Evolutionary conservation across 2,797 vertebrate genomes (phyloP).

Genomic region (Danio albolineatus): DNA sequence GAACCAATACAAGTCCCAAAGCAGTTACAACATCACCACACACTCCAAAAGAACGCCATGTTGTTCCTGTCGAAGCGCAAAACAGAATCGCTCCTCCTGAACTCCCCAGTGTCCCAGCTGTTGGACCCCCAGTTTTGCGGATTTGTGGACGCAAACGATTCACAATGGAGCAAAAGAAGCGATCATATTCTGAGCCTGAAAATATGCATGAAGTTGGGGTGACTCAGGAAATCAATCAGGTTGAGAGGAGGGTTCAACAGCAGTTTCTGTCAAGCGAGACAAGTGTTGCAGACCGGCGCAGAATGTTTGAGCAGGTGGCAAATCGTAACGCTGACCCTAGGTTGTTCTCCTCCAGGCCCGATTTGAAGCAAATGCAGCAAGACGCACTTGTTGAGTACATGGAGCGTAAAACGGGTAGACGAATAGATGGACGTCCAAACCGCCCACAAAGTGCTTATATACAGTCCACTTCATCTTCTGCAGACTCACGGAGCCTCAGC

Average conservation of each 20-base stretch:
- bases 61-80: slow-evolving; percentile 76
- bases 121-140: slow-evolving; percentile 74
- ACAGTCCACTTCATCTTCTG: slow-evolving; percentile 66
- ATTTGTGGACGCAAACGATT: slow-evolving; percentile 89
- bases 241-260: slow-evolving; percentile 66
- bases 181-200: slow-evolving; percentile 94
- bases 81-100: slow-evolving; percentile 61
- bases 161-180: slow-evolving; percentile 89
- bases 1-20: slow-evolving; percentile 81
- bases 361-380: slow-evolving; percentile 91
- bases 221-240: slow-evolving; percentile 72
- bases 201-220: slow-evolving; percentile 93
- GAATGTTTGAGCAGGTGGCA: slow-evolving; percentile 86
- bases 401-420: slow-evolving; percentile 85
- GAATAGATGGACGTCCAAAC: slow-evolving; percentile 71
- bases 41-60: slow-evolving; percentile 87
- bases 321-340: slow-evolving; percentile 63
- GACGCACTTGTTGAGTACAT: slow-evolving; percentile 89
- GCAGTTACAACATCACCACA: slow-evolving; percentile 78
- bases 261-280: slow-evolving; percentile 79
- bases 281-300: slow-evolving; percentile 87
- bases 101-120: slow-evolving; percentile 70
- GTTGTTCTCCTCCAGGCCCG: slow-evolving; percentile 76
- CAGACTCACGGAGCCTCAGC: slow-evolving; percentile 80
- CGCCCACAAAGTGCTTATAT: slow-evolving; percentile 80